Base-by-base conservation (phyloP, 2,888 invertebrate species). In the Lasioglossum pauxillum region DNA sequence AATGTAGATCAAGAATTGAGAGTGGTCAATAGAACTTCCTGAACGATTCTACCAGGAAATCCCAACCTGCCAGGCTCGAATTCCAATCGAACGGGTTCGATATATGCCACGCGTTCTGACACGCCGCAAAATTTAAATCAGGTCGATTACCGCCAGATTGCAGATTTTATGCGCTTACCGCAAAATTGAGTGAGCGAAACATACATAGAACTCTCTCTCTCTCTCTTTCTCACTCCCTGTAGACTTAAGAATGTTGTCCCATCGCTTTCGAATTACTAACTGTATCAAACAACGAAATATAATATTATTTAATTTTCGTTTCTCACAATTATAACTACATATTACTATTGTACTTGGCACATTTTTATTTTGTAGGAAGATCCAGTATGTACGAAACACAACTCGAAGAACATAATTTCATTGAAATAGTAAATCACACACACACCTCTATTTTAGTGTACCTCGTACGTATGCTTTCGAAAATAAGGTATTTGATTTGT, bases 11-110 rank as follows among this genome's bases (percentile, higher is more conserved):
- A 38, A n/a, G 69, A n/a, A 71, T 41, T 5, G 38, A 23, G 23
- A n/a, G 23, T 41, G 38, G 69, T 71, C 69, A 38, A 71, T 41
- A 38, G 41, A 71, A 71, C 69, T 71, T 71, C 69, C 5, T 4
- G n/a, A 10, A 41, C 69, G 23, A 41, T 71, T 71, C 41, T 71
- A 71, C 38, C 23, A n/a, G 38, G 14, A n/a, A 71, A 38, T 71
- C 69, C 69, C 41, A n/a, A 41, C 38, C 23, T 12, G 8, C 38
- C 16, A 23, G 23, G 5, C 12, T 12, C 69, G 38, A 41, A 41
- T 71, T 41, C 69, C 41, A 41, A n/a, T 71, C 38, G 12, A 41
- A n/a, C 10, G n/a, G 8, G 5, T 12, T 14, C 23, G 69, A n/a
- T 23, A 5, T 14, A 5, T 23, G 41, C 23, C 23, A 23, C 23